Conservation (phyloP, 2,888 invertebrate genomes). For the Agrotis segetum region DNA sequence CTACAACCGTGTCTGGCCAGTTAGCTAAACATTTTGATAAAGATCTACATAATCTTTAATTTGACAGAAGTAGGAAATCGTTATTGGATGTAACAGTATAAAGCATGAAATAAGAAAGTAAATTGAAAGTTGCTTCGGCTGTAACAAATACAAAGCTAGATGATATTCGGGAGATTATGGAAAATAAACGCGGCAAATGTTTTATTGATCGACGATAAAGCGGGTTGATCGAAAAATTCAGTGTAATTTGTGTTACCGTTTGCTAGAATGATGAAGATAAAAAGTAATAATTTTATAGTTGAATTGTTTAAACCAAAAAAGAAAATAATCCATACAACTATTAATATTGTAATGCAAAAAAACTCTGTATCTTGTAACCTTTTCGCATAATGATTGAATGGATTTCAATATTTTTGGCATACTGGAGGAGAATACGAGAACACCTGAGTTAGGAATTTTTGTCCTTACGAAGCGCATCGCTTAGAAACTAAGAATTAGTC, state of each 20-base stretch:
- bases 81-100: slow-evolving; percentile 57
- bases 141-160: slow-evolving; percentile 67
- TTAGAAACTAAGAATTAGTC: background rate
- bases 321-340: background rate
- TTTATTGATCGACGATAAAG: slow-evolving; percentile 55
- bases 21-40: slow-evolving; percentile 58
- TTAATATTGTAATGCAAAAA: background rate
- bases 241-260: slow-evolving; percentile 27
- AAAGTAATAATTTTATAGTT: slow-evolving; percentile 14
- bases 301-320: slow-evolving; percentile 16
- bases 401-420: background rate
- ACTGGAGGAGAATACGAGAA: too few relatives aligned
- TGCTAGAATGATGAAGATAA: slow-evolving; percentile 11
- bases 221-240: slow-evolving; percentile 45
- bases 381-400: background rate
- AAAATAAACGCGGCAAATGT: slow-evolving; percentile 57
- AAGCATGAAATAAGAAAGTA: slow-evolving; percentile 70
- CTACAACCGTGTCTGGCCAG: slow-evolving; percentile 39
- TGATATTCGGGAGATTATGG: slow-evolving; percentile 63
- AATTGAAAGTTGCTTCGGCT: slow-evolving; percentile 72
- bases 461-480: background rate
- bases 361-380: background rate
- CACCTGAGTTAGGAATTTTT: too few relatives aligned
- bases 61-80: slow-evolving; percentile 62
- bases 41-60: slow-evolving; percentile 65